Percentiles rank a stretch among this genome's conserved stretches.
Conservation (phyloP, 2,113 vertebrate genomes). For the Centropus bengalensis region DNA sequence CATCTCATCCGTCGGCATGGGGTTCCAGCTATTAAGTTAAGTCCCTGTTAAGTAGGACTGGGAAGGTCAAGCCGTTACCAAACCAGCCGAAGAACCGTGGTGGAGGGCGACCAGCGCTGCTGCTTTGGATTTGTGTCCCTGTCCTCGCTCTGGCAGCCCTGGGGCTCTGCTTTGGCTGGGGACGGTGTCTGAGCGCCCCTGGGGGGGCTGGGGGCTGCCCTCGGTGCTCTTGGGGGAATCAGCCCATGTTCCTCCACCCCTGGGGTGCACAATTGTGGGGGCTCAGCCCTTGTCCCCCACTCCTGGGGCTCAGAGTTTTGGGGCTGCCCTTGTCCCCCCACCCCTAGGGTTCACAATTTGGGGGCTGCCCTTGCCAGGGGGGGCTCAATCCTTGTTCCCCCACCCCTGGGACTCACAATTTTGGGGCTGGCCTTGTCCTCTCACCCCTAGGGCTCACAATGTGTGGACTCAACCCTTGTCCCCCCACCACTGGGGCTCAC, state of each 20-base stretch:
- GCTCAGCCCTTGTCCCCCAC: background rate
- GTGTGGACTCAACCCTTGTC: no score
- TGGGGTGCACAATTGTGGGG: no score
- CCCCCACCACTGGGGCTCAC: no score
- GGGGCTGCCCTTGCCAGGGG: no score
- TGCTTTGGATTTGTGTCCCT: background rate
- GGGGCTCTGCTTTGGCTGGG: background rate
- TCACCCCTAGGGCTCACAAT: no score
- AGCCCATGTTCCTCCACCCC: background rate
- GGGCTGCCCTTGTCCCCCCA: no score
- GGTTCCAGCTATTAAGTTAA: slow-evolving; percentile 74
- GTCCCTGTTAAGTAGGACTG: slow-evolving; percentile 70
- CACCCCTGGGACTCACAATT: no score
- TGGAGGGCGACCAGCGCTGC: background rate
- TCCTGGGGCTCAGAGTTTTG: no score
- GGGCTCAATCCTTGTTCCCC: no score
- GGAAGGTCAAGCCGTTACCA: slow-evolving; percentile 78
- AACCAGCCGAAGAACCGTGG: slow-evolving; percentile 38
- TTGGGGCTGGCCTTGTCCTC: no score
- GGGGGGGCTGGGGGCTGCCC: background rate
- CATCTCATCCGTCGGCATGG: slow-evolving; percentile 76
- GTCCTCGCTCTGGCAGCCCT: background rate
- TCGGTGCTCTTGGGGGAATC: background rate
- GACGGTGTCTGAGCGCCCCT: background rate
- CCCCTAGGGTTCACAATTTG: no score